Evolutionary conservation across 1,140 invertebrate species (phyloP).

Genomic region (Drosophila biarmipes): DNA sequence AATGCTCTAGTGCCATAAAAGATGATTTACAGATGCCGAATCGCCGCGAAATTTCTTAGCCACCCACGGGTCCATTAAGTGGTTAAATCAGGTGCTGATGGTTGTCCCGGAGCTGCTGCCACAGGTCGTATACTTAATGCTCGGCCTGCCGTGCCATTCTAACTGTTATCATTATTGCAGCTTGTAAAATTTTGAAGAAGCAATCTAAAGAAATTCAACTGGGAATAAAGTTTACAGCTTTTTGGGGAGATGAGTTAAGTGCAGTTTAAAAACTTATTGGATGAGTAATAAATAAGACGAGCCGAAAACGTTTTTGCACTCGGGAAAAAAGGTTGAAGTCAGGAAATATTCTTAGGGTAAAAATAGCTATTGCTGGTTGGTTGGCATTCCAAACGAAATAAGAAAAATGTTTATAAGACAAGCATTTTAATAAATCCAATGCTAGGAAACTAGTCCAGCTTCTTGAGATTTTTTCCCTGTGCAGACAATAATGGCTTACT

Average conservation of each 20-base stretch:
- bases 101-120: slow-evolving; percentile 24
- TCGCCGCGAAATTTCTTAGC: background rate
- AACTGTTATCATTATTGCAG: slow-evolving; percentile 60
- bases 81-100: slow-evolving; percentile 10
- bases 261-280: background rate
- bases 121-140: slow-evolving; percentile 37
- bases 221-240: background rate
- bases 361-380: no score
- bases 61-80: slow-evolving; percentile 28
- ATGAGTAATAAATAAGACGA: background rate
- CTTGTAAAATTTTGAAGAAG: slow-evolving; percentile 35
- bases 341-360: no score
- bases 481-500: background rate
- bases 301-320: background rate
- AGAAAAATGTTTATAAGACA: no score
- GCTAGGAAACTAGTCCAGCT: background rate
- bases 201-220: slow-evolving; percentile 2
- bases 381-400: no score
- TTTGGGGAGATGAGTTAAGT: background rate
- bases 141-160: slow-evolving; percentile 13
- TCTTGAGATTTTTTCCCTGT: background rate
- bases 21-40: slow-evolving; percentile 9
- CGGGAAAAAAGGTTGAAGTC: background rate
- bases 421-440: no score
- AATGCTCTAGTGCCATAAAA: slow-evolving; percentile 17